These are phyloP conservation scores for Steatocranus sp. DNA, from an alignment of 2,797 vertebrate genomes.

Conservation along the genomic window DNA sequence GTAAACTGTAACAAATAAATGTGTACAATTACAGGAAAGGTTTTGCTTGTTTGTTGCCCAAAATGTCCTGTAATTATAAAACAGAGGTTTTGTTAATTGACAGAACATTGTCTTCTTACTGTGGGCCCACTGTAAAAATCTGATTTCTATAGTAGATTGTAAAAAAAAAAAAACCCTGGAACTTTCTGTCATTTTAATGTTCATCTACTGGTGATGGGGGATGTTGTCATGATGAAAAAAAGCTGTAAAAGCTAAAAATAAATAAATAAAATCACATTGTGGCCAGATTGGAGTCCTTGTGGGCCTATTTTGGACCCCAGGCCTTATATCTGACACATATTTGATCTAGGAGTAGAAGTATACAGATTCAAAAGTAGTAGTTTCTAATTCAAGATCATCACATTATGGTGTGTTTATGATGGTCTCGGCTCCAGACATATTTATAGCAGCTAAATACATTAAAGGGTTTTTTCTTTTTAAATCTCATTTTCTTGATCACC, in stretches of 20 bases:
- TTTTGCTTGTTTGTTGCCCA: background rate
- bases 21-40: background rate
- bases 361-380: background rate
- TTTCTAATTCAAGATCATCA: background rate
- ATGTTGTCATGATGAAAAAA: background rate
- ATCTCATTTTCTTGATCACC: background rate
- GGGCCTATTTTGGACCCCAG: background rate
- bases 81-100: background rate
- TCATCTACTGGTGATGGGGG: background rate
- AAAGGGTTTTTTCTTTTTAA: background rate
- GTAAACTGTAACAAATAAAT: background rate
- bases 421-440: fast-evolving
- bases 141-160: background rate
- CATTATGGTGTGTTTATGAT: background rate
- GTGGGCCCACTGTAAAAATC: background rate
- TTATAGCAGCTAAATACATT: background rate
- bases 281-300: background rate
- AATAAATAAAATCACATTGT: background rate
- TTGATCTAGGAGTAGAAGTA: background rate
- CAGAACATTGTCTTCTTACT: background rate
- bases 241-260: background rate
- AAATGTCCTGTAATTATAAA: background rate
- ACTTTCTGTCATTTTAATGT: fast-evolving
- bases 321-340: background rate
- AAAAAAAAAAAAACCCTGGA: fast-evolving